Conservation (phyloP, 2,888 invertebrate species). For the Oasisia sp. region DNA sequence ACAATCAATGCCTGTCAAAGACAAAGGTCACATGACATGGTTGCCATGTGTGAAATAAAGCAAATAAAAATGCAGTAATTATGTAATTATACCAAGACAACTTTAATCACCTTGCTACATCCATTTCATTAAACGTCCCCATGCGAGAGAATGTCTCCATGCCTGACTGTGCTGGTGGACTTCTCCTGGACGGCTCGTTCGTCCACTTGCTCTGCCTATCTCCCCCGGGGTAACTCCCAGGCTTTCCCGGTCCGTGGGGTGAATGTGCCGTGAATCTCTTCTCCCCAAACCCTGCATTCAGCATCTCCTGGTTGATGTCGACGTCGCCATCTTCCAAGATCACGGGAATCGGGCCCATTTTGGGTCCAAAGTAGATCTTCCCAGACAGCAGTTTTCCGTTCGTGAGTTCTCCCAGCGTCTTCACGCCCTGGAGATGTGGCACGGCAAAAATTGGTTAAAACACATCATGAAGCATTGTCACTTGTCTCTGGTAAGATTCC, state of each 20-base stretch:
- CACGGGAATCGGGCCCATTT: slow-evolving; percentile 19
- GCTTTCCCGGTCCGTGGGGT: neutral
- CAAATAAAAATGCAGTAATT: neutral
- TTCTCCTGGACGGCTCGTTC: neutral
- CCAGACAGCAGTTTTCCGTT: neutral
- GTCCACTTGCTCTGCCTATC: neutral
- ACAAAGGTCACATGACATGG: no score
- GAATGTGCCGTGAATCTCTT: neutral
- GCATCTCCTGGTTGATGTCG: slow-evolving; percentile 33
- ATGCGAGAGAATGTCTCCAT: neutral
- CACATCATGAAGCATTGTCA: neutral
- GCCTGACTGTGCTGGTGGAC: neutral
- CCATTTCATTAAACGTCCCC: neutral
- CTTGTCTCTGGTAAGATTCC: no score
- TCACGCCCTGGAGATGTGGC: neutral
- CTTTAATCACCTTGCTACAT: neutral
- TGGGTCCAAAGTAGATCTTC: neutral
- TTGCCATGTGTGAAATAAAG: no score
- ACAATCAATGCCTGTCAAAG: no score
- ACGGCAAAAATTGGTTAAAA: neutral
- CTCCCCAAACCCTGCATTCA: slow-evolving; percentile 24
- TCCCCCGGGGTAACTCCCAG: neutral
- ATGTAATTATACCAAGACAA: neutral
- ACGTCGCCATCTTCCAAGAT: slow-evolving; percentile 8
- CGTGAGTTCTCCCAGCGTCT: slow-evolving; percentile 21